phyloP scores from a whole-genome alignment of 2,888 invertebrate species.

The Ochropleura leucogaster region DNA sequence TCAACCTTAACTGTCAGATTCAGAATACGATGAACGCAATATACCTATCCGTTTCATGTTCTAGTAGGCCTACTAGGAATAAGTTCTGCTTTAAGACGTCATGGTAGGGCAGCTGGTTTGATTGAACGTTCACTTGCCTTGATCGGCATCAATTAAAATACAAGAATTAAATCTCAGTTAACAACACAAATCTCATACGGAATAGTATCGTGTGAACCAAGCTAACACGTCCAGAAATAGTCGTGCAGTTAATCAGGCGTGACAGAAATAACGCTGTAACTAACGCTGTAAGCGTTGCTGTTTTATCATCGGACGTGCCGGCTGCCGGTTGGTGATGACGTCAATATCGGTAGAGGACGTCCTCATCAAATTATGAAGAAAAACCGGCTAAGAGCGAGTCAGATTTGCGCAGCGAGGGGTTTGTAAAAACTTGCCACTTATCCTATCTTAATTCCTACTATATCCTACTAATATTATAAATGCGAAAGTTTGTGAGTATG shows the following conservation, averaged over 20 bases:
- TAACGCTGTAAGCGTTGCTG: conserved; percentile 38
- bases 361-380: background rate
- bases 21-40: background rate
- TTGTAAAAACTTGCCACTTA: no score
- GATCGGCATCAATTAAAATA: background rate
- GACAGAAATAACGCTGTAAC: conserved; percentile 55
- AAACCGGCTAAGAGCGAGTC: no score
- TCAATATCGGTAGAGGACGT: conserved; percentile 18
- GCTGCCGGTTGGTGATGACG: conserved; percentile 37
- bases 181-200: conserved; percentile 27
- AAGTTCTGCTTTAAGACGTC: no score
- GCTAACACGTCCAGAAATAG: conserved; percentile 50
- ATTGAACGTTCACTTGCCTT: background rate
- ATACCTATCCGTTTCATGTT: no score
- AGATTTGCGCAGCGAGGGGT: no score
- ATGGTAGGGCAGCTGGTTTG: no score
- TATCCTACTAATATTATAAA: no score
- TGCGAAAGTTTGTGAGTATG: no score
- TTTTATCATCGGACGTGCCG: conserved; percentile 36
- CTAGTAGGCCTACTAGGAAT: no score
- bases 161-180: background rate
- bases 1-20: background rate
- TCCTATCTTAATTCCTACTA: no score
- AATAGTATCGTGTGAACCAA: conserved; percentile 27
- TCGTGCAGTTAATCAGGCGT: conserved; percentile 53